Base-by-base conservation (phyloP, 1,140 invertebrate species). In the Pomacea maculata region DNA sequence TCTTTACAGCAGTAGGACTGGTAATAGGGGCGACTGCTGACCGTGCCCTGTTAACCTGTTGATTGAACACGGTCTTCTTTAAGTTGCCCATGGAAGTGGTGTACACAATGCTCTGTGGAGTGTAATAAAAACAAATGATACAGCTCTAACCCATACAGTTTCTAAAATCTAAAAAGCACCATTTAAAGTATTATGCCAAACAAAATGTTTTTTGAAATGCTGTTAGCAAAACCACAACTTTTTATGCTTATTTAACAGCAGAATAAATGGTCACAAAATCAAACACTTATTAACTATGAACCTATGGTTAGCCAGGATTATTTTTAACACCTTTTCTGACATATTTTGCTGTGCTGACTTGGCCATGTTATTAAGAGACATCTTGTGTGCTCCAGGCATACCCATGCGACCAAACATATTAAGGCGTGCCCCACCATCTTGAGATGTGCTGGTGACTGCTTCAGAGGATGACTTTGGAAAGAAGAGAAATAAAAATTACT, bases 61-160 rank as follows among this genome's bases (percentile, higher is more conserved):
- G 89, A 81, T 92, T 92, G 85, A 92, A 92, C 25, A 93, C 90
- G n/a, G 92, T 93, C 85, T 92, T 92, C 61, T 92, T 91, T 65
- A 93, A 86, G 79, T 89, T 92, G 70, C 91, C 89, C 21, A 87
- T 80, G 10, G 89, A 86, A 14, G 88, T 86, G 54, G 89, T 85
- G 78, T 86, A 86, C 61, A 90, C 85, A 79, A 88, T 83, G 63
- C 67, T 45, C 72, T 80, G 75, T 55, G 57, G 57, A 61, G 57
- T 61, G 11, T 17, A 61, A 17, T 61, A 61, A 61, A 61, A 61
- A 61, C 57, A 61, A 14, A 61, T 61, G 57, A 11, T 61, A 61
- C 1, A 61, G 15, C 15, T 17, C 57, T 61, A 61, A 11, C 8
- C 57, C 57, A 14, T 1, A 61, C 57, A 61, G 15, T 17, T 45